Evolutionary conservation across 2,888 invertebrate genomes (phyloP), one percentile per base, ranked within the genome.

Genomic region (Omphaloscelis lunosa): DNA sequence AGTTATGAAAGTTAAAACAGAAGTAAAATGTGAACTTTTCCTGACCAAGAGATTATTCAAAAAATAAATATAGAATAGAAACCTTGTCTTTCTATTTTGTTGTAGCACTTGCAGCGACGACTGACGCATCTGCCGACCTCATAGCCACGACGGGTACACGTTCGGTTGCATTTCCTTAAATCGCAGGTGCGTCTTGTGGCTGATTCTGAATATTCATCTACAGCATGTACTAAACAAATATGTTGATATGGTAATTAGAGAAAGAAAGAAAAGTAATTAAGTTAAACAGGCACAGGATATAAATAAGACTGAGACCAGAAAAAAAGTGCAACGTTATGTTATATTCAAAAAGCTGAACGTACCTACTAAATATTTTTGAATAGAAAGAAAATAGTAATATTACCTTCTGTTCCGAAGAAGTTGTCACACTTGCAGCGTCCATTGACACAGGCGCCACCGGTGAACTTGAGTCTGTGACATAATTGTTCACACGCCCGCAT

Each of bases 401-500:
- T 27, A 79, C 79, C 83, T 82, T 83, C 34, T 72, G 66, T 29
- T 41, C 11, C 56, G 17, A 71, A n/a, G 41, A 63, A 59, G 20
- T 73, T 73, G 63, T 80, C 65, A 48, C 86, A 85, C 34, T 79
- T 79, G 77, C 85, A 85, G 48, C 27, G 69, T 0, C 66, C 73
- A 45, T 72, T 79, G 39, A 77, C 65, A 29, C 85, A 85, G 0
- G 45, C 29, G 51, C 85, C 84, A 23, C 74, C 51, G 7, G 65
- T 11, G 29, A 29, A 59, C 12, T 67, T 72, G 39, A 79, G 66
- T 20, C 15, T 65, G 12, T 45, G 75, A 72, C 86, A 85, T 20
- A 75, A 34, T 41, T 80, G 73, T 0, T 72, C 23, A 17, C 81
- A 81, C 0, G 11, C 65, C 6, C 5, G 58, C 5, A 15, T 4